A percentile compares a stretch with the other conserved stretches of the same genome.
Conservation (phyloP, 2,113 vertebrate species). For the Nyctibius bracteatus region DNA sequence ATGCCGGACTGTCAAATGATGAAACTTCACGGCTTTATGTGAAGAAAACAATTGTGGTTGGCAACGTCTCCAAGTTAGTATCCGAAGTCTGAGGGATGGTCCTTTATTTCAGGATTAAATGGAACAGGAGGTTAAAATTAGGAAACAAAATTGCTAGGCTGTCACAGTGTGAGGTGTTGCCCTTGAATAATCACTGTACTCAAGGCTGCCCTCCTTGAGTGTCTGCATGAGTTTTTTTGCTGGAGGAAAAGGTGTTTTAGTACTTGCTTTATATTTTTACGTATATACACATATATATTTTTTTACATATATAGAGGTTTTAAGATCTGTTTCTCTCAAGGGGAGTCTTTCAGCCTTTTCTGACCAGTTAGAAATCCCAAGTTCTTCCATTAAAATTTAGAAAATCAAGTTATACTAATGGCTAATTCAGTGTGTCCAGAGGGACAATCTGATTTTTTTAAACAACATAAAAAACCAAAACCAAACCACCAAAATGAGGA, state of each 20-base stretch:
- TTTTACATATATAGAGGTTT: background rate
- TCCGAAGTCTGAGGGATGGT: background rate
- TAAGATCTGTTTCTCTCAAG: background rate
- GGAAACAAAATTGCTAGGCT: background rate
- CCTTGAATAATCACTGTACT: background rate
- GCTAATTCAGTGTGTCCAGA: background rate
- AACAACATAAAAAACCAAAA: background rate
- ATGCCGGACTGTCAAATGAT: constrained; percentile 81
- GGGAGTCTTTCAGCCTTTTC: background rate
- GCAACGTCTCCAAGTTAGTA: constrained; percentile 97
- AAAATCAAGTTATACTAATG: background rate
- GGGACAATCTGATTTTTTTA: background rate
- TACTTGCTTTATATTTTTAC: background rate
- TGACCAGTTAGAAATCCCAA: background rate
- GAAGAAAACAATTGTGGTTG: constrained; percentile 98
- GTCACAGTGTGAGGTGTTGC: background rate
- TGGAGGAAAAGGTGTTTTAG: background rate
- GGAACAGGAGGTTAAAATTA: background rate
- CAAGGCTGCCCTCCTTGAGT: background rate
- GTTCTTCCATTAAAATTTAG: background rate
- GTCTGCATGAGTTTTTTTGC: background rate
- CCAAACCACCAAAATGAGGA: background rate
- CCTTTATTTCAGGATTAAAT: background rate
- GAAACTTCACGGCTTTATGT: constrained; percentile 91
- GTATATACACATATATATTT: background rate